These are phyloP conservation scores for Scaptomyza reducta DNA, from an alignment of 2,888 invertebrate genomes.

Conservation along the genomic window DNA sequence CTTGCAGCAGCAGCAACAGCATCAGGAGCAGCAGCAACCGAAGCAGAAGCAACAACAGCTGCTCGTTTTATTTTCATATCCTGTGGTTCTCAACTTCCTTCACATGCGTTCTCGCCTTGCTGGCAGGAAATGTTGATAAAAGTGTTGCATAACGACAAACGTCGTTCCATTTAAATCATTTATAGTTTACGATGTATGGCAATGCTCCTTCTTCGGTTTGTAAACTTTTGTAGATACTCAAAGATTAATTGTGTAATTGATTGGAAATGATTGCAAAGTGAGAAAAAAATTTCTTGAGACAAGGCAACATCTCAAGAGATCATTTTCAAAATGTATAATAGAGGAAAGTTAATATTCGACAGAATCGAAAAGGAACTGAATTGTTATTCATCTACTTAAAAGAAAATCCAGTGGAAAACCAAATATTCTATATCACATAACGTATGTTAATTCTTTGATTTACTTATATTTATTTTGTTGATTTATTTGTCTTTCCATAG, in stretches of 20 bases:
- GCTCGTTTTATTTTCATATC: constrained; percentile 64
- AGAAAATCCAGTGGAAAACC: too few species aligned
- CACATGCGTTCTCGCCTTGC: constrained; percentile 46
- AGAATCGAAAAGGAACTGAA: too few species aligned
- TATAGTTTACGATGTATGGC: constrained; percentile 36
- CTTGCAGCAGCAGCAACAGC: constrained; percentile 18
- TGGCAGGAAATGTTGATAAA: constrained; percentile 67
- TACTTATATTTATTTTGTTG: too few species aligned
- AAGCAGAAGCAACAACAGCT: constrained; percentile 11
- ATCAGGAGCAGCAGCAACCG: neutral
- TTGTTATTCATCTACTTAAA: too few species aligned
- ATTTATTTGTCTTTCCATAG: too few species aligned
- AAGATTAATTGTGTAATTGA: constrained; percentile 41
- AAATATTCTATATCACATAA: neutral
- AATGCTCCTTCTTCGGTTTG: constrained; percentile 6
- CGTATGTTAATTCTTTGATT: neutral
- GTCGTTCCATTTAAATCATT: constrained; percentile 64
- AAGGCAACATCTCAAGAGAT: neutral
- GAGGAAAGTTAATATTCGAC: too few species aligned
- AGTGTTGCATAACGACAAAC: constrained; percentile 58
- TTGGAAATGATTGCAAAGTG: constrained; percentile 8
- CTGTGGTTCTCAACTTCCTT: constrained; percentile 63
- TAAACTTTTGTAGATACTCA: neutral
- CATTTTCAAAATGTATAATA: neutral
- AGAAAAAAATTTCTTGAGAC: neutral